Conservation (phyloP, 2,797 vertebrate genomes). For the Gymnothorax reevesii region DNA sequence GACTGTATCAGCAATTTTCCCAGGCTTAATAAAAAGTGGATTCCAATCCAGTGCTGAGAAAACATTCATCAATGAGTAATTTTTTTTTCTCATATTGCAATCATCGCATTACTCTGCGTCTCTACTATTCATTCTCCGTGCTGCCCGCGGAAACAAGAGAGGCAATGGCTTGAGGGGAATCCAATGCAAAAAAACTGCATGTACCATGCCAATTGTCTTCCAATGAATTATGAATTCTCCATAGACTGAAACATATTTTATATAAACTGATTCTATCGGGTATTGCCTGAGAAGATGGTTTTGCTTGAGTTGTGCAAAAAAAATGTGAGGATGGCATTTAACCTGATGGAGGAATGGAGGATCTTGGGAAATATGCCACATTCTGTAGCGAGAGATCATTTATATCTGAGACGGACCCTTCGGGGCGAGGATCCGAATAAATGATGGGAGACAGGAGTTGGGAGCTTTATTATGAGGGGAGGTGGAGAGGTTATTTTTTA, state of each 20-base stretch:
- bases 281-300: neutral
- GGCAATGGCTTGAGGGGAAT: neutral
- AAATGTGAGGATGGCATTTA: neutral
- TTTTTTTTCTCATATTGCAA: neutral
- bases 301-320: neutral
- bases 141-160: neutral
- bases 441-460: neutral
- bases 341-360: neutral
- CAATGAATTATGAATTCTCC: neutral
- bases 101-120: constrained; percentile 13
- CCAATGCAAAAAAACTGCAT: neutral
- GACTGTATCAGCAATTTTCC: neutral
- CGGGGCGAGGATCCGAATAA: neutral
- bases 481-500: neutral
- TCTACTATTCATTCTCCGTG: neutral
- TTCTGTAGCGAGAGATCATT: neutral
- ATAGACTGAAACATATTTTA: neutral
- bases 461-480: neutral
- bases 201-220: neutral
- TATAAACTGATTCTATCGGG: too few species aligned
- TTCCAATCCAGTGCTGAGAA: neutral
- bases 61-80: neutral
- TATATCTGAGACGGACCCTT: neutral
- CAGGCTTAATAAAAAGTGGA: neutral
- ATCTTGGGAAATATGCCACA: neutral